Base-by-base conservation (phyloP, 1,140 invertebrate genomes). In the Lasioglossum albipes region DNA sequence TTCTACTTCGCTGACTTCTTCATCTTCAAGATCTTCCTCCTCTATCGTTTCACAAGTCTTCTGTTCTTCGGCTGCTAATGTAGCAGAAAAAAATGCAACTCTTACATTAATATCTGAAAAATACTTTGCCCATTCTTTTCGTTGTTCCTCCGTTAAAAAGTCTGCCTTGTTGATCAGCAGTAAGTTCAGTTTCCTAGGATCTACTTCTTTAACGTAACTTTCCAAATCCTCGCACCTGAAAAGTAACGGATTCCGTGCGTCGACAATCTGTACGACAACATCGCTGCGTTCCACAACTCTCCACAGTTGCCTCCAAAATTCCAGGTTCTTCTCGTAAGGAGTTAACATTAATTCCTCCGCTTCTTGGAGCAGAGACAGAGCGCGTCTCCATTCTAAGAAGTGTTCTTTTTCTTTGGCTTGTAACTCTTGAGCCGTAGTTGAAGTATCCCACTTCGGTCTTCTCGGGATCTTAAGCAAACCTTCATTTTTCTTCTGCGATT, bases 281-380 rank as follows among this genome's bases (percentile, higher is more conserved):
- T 99, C 98, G 90, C 98, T 98, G 87, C 97, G 96, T 92, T 99
- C 99, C 22, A 99, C 95, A 2, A 99, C 99, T 86, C 99, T 95
- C 99, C 99, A 99, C 9, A 99, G 92, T 92, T 99, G 99, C 62
- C 98, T 95, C 99, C 99, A 99, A 83, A 99, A 97, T 91, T 99
- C 98, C 22, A 99, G 93, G 94, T 99, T 99, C 86, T 98, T 97
- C 90, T 99, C 99, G 94, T 99, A 99, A 0, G 99, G 99, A 5
- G 99, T 99, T 73, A 99, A 92, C 0, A 97, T 93, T 7, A 99
- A 91, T 13, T 95, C 95, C 68, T 98, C 95, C 36, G 95, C 94
- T 91, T 98, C 97, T 92, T 98, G 97, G 1, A 99, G 90, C 76
- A 94, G 82, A 27, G 97, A 96, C 59, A 99, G 94, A 59, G 95